Base-by-base conservation (phyloP, 1,140 invertebrate genomes). In the Brachionus koreanus region DNA sequence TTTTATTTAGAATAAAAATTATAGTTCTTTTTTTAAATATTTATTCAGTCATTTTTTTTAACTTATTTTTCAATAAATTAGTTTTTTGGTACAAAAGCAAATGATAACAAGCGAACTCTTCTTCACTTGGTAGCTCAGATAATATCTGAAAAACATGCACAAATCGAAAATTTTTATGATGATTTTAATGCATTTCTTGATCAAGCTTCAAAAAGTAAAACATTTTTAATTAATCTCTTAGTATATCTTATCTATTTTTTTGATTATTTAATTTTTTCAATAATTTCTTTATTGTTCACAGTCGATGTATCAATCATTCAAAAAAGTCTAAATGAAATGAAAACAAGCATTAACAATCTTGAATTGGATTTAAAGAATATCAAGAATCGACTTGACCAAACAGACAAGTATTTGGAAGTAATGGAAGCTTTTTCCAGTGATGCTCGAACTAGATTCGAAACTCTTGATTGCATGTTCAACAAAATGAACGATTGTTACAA, bases 1-100 rank as follows among this genome's bases (percentile, higher is more conserved):
- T n/a, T n/a, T n/a, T n/a, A n/a, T n/a, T n/a, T n/a, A n/a, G n/a
- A n/a, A n/a, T n/a, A n/a, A n/a, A n/a, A n/a, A n/a, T n/a, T n/a
- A n/a, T n/a, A n/a, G n/a, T n/a, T n/a, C n/a, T n/a, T n/a, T n/a
- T n/a, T n/a, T n/a, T n/a, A n/a, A n/a, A n/a, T n/a, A n/a, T n/a
- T n/a, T n/a, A n/a, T 46, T 46, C 10, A n/a, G 10, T 46, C 5
- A 2, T 46, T 5, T 46, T 46, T 46, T 46, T 5, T 12, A 46
- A 46, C n/a, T 2, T 2, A 46, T 46, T 46, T 46, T 46, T 46
- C 5, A 13, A 75, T 57, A 37, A 83, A 90, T 39, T 87, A 95
- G 93, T 89, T 98, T 83, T 92, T 92, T n/a, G 92, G 93, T 82
- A 98, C 96, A 3, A 98, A 98, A 90, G 94, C 97, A 86, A 89